phyloP scores from a whole-genome alignment of 2,113 vertebrate genomes.

The Tretioscincus oriximinensis region DNA sequence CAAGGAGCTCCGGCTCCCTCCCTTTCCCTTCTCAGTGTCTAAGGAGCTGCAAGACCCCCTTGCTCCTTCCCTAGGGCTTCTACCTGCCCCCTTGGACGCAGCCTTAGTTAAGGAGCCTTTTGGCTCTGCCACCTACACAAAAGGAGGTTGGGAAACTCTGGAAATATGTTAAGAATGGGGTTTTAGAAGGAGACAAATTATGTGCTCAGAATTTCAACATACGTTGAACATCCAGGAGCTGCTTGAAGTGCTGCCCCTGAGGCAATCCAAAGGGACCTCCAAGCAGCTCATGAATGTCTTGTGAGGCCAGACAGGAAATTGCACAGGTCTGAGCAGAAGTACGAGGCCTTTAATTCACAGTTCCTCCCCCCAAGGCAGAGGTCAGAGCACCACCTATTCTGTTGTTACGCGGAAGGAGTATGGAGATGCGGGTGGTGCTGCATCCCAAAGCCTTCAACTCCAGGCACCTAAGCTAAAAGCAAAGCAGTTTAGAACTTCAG shows the following conservation, averaged over 20 bases:
- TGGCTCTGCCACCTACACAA: background rate
- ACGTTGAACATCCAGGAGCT: background rate
- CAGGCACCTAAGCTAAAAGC: too few species aligned
- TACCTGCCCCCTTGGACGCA: too few species aligned
- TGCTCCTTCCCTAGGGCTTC: too few species aligned
- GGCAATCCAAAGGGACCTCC: background rate
- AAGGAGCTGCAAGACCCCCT: too few species aligned
- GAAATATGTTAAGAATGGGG: background rate
- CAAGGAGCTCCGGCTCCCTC: too few species aligned
- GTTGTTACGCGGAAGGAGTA: too few species aligned
- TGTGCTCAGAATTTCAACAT: background rate
- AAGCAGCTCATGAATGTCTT: background rate
- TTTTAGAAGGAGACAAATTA: background rate
- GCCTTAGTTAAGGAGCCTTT: too few species aligned
- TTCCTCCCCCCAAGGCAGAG: background rate
- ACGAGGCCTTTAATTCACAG: background rate
- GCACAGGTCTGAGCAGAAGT: background rate
- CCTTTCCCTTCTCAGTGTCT: too few species aligned
- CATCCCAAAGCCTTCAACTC: too few species aligned
- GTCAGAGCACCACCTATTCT: too few species aligned
- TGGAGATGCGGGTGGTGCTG: too few species aligned
- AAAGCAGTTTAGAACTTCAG: too few species aligned
- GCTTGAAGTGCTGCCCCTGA: background rate
- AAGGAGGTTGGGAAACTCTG: background rate
- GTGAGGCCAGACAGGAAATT: background rate